phyloP scores from a whole-genome alignment of 2,888 invertebrate species.

The Drosophila colorata region DNA sequence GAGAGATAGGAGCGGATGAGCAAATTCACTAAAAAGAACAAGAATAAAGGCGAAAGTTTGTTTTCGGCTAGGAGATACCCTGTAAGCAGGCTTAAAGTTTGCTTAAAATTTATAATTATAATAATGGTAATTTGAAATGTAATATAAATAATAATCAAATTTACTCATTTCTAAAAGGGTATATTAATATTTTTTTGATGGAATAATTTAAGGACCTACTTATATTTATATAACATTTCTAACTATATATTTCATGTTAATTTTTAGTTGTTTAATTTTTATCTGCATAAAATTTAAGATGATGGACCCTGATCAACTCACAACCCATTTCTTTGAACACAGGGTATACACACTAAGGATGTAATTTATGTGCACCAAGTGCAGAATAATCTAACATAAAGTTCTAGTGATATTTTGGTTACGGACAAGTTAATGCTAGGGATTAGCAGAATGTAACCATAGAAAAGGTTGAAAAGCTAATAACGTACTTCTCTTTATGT shows the following conservation, averaged over 20 bases:
- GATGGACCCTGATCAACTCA: too few species aligned
- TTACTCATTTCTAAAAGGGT: too few species aligned
- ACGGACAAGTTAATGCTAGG: background rate
- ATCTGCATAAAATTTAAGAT: too few species aligned
- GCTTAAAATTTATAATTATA: background rate
- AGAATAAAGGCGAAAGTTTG: background rate
- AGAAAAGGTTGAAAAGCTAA: background rate
- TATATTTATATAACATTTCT: too few species aligned
- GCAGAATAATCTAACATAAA: constrained; percentile 6
- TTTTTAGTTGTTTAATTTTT: too few species aligned
- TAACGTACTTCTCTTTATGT: background rate
- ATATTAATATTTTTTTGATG: too few species aligned
- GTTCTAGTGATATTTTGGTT: background rate
- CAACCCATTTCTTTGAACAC: background rate
- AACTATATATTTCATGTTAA: background rate
- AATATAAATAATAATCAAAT: background rate
- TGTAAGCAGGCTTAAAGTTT: background rate
- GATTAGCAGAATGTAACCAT: background rate
- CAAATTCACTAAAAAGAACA: constrained; percentile 23
- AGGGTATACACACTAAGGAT: constrained; percentile 9
- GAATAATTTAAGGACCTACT: too few species aligned
- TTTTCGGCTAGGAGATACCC: background rate
- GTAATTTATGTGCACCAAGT: constrained; percentile 41
- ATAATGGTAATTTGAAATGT: background rate
- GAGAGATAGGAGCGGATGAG: constrained; percentile 55